Base-by-base conservation (phyloP, 1,140 invertebrate genomes). In the Drosophila ohnishii region DNA sequence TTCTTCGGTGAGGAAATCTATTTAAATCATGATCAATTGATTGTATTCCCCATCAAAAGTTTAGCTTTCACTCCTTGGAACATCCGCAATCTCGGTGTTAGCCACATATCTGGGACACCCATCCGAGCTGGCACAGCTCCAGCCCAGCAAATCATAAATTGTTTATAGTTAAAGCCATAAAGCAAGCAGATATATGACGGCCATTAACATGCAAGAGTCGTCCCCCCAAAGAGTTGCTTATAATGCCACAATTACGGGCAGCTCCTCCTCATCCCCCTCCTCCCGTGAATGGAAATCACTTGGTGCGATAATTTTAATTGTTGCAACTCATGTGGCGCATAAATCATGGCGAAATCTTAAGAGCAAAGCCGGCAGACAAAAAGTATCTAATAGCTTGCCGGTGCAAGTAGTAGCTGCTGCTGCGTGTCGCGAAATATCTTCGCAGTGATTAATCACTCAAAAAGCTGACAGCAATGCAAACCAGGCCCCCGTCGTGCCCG, bases 381-480 rank as follows among this genome's bases (percentile, higher is more conserved):
- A 89, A 84, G 73, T 89, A 87, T 89, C 85, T 89, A 87, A 87
- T 89, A 85, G 81, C 79, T 64, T 53, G 60, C 76, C 66, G 63
- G 44, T 85, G 67, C 61, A 75, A 55, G 51, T 55, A 78, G 81
- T 80, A 86, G 82, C 82, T 64, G 66, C 66, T 66, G 65, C 35
- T 77, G 59, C 61, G 40, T 88, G 84, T 89, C 84, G 71, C 77
- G 51, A 75, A 80, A 67, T 72, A 75, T 88, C 85, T 75, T 57
- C 45, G n/a, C 30, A n/a, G 80, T 72, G 85, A 88, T 88, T 88
- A 88, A 88, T 88, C 78, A 89, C 77, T 88, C 77, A 84, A 75
- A 80, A 84, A 84, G 55, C 65, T 75, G 76, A 75, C 84, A 80
- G 71, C 61, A 16, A 34, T 55, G 66, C 65, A 51, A 47, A 66